Conservation (phyloP, 2,888 invertebrate species). For the Clivina fossor region DNA sequence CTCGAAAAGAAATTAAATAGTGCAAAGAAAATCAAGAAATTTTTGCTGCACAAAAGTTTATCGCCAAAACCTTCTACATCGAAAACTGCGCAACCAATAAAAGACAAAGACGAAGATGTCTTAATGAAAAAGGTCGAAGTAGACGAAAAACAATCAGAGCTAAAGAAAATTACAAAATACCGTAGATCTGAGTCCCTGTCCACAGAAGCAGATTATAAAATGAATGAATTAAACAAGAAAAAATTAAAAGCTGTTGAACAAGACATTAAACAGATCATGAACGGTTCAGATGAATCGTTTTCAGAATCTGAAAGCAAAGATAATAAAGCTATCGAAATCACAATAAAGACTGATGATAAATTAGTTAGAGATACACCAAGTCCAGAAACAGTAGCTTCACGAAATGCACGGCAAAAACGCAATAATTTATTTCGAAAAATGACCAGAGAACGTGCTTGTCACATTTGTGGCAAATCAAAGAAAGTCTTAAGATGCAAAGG, state of each 20-base stretch:
- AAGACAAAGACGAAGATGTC: neutral
- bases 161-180: slow-evolving; percentile 48
- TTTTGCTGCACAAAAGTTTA: neutral
- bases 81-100: neutral
- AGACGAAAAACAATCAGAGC: slow-evolving; percentile 46
- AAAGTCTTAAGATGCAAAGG: slow-evolving; percentile 75
- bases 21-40: slow-evolving; percentile 1
- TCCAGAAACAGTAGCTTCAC: slow-evolving; percentile 31
- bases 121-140: neutral
- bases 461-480: slow-evolving; percentile 69
- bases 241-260: slow-evolving; percentile 38
- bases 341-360: slow-evolving; percentile 2
- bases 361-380: slow-evolving; percentile 4
- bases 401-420: slow-evolving; percentile 51
- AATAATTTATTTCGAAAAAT: slow-evolving; percentile 70
- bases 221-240: slow-evolving; percentile 23
- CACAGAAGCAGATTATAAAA: slow-evolving; percentile 9
- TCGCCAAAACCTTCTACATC: slow-evolving; percentile 7
- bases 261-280: neutral
- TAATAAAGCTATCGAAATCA: neutral
- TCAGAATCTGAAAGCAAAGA: neutral
- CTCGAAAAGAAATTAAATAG: neutral
- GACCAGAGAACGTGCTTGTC: slow-evolving; percentile 73
- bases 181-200: slow-evolving; percentile 42
- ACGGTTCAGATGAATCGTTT: slow-evolving; percentile 12